A percentile compares a stretch with the other conserved stretches of the same genome.
Conservation (phyloP, 92 coral and sea anemone genomes). For the Porites lobata region DNA sequence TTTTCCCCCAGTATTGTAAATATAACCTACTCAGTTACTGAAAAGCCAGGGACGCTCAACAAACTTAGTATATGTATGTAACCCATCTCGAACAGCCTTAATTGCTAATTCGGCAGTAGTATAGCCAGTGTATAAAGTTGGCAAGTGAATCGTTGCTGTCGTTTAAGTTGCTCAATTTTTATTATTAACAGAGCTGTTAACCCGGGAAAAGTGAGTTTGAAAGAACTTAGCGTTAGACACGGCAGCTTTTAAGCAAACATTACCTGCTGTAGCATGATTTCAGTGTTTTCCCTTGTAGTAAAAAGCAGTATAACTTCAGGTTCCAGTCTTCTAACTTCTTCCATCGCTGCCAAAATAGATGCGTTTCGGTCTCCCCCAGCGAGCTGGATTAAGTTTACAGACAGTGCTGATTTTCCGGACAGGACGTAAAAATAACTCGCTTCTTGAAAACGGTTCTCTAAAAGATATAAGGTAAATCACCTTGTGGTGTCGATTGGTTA, state of each 20-base stretch:
- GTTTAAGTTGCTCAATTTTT: too few species aligned
- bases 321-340: conserved; percentile 30
- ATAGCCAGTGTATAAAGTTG: too few species aligned
- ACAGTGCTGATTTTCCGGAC: not conserved
- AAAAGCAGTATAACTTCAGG: conserved; percentile 62
- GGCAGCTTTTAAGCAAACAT: not conserved
- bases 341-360: not conserved
- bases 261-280: conserved; percentile 34
- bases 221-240: not conserved
- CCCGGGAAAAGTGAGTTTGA: not conserved
- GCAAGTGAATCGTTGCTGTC: too few species aligned
- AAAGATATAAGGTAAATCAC: not conserved
- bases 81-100: too few species aligned
- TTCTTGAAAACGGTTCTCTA: conserved; percentile 4
- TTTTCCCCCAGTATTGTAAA: too few species aligned
- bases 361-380: not conserved
- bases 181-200: too few species aligned
- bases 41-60: too few species aligned
- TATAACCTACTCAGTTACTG: too few species aligned
- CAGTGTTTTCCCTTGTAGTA: conserved; percentile 13
- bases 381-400: conserved; percentile 14
- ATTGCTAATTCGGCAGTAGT: too few species aligned
- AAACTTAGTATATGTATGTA: too few species aligned
- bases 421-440: conserved; percentile 5
- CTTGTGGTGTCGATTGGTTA: too few species aligned